phyloP scores from a whole-genome alignment of 1,140 invertebrate species.

The Aphelenchoides avenae region DNA sequence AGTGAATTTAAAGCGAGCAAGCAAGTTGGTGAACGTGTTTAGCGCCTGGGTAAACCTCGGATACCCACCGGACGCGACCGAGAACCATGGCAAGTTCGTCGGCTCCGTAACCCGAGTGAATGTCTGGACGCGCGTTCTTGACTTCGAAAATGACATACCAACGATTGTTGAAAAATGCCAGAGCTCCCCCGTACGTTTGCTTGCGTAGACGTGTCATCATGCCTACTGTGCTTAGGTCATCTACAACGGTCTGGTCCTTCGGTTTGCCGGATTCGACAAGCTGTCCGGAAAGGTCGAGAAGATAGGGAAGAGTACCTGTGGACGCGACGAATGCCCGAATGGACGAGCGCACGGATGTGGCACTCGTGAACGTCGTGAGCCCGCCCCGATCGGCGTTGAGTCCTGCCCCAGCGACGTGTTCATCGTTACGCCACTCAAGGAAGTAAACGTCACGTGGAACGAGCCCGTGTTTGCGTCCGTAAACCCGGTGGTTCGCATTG shows the following conservation, averaged over 20 bases:
- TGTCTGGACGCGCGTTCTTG: constrained; percentile 82
- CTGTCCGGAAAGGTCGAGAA: constrained; percentile 55
- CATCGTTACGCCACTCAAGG: constrained; percentile 85
- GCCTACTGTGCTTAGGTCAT: constrained; percentile 72
- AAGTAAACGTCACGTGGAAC: constrained; percentile 85
- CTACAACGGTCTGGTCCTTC: constrained; percentile 76
- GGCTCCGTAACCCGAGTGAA: constrained; percentile 89
- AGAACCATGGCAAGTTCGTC: constrained; percentile 68
- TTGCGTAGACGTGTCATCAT: constrained; percentile 60
- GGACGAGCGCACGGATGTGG: constrained; percentile 61
- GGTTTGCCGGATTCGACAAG: constrained; percentile 87
- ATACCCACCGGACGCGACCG: constrained; percentile 62
- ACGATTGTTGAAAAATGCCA: constrained; percentile 68
- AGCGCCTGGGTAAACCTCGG: constrained; percentile 87
- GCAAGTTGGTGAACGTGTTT: constrained; percentile 12
- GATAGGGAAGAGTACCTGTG: constrained; percentile 54
- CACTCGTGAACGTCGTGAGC: too few species aligned
- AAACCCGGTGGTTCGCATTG: constrained; percentile 74
- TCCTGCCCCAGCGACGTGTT: constrained; percentile 81
- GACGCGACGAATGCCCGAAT: constrained; percentile 56
- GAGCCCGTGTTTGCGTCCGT: constrained; percentile 81
- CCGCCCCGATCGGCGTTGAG: constrained; percentile 76
- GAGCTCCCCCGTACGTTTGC: constrained; percentile 35
- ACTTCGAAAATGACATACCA: constrained; percentile 85
- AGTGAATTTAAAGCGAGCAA: constrained; percentile 61